phyloP scores from a whole-genome alignment of 1,140 invertebrate genomes.

The Brachionus manjavacas region DNA sequence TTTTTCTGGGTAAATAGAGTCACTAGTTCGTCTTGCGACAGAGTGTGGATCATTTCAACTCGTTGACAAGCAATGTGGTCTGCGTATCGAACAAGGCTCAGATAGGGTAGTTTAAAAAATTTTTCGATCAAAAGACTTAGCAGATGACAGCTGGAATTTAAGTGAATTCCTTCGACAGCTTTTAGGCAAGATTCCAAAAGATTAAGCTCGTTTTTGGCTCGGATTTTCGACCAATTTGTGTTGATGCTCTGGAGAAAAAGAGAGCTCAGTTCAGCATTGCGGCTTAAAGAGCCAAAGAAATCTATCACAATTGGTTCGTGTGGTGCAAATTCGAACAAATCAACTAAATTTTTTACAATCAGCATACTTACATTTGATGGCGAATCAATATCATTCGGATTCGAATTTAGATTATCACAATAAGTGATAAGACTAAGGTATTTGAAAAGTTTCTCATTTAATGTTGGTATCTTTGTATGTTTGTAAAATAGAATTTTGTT shows the following conservation, averaged over 20 bases:
- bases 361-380: neutral
- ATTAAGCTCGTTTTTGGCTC: slow-evolving; percentile 57
- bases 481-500: neutral
- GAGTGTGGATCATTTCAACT: slow-evolving; percentile 64
- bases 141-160: slow-evolving; percentile 64
- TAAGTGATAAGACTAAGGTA: neutral
- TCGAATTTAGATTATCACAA: slow-evolving; percentile 13
- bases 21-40: slow-evolving; percentile 49
- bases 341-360: slow-evolving; percentile 23
- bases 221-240: slow-evolving; percentile 60
- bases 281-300: slow-evolving; percentile 61
- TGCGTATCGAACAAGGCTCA: slow-evolving; percentile 63
- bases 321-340: slow-evolving; percentile 1
- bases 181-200: slow-evolving; percentile 62
- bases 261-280: slow-evolving; percentile 66
- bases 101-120: slow-evolving; percentile 62
- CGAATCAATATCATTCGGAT: slow-evolving; percentile 11
- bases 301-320: slow-evolving; percentile 57
- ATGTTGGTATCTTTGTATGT: neutral
- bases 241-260: slow-evolving; percentile 68
- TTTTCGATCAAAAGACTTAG: slow-evolving; percentile 63
- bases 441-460: slow-evolving; percentile 30
- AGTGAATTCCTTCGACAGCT: slow-evolving; percentile 66
- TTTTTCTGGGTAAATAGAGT: slow-evolving; percentile 1
- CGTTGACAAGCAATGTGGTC: slow-evolving; percentile 64